phyloP scores from a whole-genome alignment of 2,113 vertebrate genomes.

The Furnarius figulus region DNA sequence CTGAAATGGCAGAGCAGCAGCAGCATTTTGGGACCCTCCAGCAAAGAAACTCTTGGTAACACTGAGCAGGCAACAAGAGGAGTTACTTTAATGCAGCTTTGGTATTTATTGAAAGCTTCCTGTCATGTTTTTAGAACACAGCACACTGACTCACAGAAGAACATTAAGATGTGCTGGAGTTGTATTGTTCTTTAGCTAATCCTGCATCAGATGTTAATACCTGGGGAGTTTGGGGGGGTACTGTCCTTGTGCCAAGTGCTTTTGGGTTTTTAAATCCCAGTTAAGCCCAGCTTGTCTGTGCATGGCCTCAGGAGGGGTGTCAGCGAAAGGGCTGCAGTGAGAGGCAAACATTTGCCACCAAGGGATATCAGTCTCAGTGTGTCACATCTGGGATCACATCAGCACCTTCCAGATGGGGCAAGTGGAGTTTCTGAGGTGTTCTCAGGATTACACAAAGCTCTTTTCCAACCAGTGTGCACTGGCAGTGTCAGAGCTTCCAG shows the following conservation, averaged over 20 bases:
- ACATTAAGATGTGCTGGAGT: background rate
- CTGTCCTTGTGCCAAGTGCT: background rate
- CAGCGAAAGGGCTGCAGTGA: background rate
- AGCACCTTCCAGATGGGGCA: background rate
- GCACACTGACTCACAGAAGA: background rate
- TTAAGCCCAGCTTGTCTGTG: background rate
- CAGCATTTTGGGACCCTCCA: background rate
- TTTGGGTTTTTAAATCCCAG: background rate
- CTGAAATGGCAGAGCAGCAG: constrained; percentile 32
- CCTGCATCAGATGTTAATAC: background rate
- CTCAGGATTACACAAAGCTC: background rate
- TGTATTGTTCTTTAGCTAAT: constrained; percentile 1
- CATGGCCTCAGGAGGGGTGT: fast-evolving
- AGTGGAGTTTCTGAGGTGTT: background rate
- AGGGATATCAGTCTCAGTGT: fast-evolving
- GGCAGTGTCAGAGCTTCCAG: background rate
- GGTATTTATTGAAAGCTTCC: constrained; percentile 35
- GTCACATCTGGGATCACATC: background rate
- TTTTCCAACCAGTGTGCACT: background rate
- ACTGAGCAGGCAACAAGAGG: background rate
- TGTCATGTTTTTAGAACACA: background rate
- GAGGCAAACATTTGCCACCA: background rate
- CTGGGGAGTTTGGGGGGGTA: no score
- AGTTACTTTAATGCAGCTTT: background rate
- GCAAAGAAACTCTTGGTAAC: background rate